Conservation (phyloP, 2,888 invertebrate species). For the Leptinotarsa juncta region DNA sequence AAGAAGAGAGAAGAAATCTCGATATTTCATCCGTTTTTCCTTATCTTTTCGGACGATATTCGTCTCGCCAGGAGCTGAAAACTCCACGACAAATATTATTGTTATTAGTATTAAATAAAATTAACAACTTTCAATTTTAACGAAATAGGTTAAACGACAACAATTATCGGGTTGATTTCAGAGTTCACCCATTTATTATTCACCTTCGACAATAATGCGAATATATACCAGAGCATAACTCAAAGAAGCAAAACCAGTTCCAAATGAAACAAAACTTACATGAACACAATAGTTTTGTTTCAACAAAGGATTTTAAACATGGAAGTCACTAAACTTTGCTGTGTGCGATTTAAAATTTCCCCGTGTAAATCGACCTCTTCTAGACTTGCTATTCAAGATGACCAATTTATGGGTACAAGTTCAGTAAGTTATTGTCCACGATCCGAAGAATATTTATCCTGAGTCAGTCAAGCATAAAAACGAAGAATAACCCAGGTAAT, state of each 20-base stretch:
- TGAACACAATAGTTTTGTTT: slow-evolving; percentile 44
- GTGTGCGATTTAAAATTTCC: slow-evolving; percentile 51
- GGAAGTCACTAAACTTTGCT: slow-evolving; percentile 52
- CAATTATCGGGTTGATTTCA: not conserved
- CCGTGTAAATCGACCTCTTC: slow-evolving; percentile 56
- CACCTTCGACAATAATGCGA: slow-evolving; percentile 25
- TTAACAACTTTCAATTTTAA: no score
- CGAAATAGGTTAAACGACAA: no score
- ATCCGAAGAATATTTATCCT: slow-evolving; percentile 63
- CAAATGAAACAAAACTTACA: slow-evolving; percentile 40
- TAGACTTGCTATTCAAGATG: slow-evolving; percentile 59
- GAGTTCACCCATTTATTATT: slow-evolving; percentile 3
- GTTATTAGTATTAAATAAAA: no score
- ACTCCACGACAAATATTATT: no score
- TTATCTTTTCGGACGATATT: no score
- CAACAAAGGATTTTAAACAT: slow-evolving; percentile 46
- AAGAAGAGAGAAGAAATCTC: no score
- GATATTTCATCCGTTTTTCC: no score
- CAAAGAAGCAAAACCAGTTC: slow-evolving; percentile 36
- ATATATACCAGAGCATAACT: slow-evolving; percentile 30
- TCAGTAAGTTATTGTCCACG: slow-evolving; percentile 64
- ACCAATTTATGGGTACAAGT: slow-evolving; percentile 65
- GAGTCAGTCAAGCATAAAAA: slow-evolving; percentile 64
- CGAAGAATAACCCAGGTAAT: slow-evolving; percentile 64
- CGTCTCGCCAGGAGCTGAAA: no score